A percentile compares a stretch with the other conserved stretches of the same genome.
Evolutionary conservation across 92 coral and sea anemone species (phyloP).

Genomic region (Zoanthus sansibaricus): DNA sequence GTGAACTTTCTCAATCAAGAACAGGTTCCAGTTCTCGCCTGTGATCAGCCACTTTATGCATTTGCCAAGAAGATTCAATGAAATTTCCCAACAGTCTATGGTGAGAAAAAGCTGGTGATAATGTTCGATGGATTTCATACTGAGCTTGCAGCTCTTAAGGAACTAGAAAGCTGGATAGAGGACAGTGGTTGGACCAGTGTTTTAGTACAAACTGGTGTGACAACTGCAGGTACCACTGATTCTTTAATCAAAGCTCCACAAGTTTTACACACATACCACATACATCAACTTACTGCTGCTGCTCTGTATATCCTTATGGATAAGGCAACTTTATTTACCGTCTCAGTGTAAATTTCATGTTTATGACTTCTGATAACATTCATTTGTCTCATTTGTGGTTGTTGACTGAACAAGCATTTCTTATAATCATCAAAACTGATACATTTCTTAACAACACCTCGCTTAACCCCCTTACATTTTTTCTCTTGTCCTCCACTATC

Average conservation of each 20-base stretch:
- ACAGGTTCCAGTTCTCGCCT: constrained; percentile 27
- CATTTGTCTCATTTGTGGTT: too few relatives aligned
- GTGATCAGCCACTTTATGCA: constrained; percentile 71
- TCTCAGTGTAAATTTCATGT: too few relatives aligned
- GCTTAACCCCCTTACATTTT: too few relatives aligned
- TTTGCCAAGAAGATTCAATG: constrained; percentile 65
- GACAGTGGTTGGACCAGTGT: constrained; percentile 25
- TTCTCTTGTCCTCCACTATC: too few relatives aligned
- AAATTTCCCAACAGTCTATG: constrained; percentile 12
- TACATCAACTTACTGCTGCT: constrained; percentile 14
- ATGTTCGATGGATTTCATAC: constrained; percentile 68
- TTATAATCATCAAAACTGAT: too few relatives aligned
- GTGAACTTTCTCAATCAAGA: constrained; percentile 46
- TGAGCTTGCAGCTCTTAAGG: neutral
- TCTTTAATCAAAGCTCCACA: constrained; percentile 37
- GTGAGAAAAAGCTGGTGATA: constrained; percentile 50
- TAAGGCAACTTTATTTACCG: too few relatives aligned
- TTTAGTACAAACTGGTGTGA: constrained; percentile 10
- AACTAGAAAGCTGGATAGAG: neutral
- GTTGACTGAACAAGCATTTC: too few relatives aligned
- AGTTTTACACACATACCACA: neutral
- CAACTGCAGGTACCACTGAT: constrained; percentile 24
- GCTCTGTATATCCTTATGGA: constrained; percentile 57
- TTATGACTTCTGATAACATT: too few relatives aligned
- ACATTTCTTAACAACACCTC: too few relatives aligned